A percentile compares a stretch with the other conserved stretches of the same genome.
phyloP scores from a whole-genome alignment of 2,888 invertebrate species.

The Nowickia ferox region DNA sequence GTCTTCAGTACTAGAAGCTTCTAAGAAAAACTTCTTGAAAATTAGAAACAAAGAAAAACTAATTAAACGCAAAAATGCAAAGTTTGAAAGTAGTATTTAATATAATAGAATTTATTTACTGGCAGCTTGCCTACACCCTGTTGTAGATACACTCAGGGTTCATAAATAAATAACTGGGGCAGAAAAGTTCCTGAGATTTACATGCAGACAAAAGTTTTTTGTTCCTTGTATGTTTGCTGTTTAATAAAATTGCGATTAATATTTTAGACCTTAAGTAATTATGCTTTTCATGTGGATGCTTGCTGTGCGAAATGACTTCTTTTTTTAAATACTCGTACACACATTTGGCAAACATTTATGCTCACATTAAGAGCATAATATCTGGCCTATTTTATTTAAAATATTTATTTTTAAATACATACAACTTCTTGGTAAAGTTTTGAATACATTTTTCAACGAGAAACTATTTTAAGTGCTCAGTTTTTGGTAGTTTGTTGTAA shows the following conservation, averaged over 20 bases:
- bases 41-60: background rate
- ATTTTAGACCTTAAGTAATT: constrained; percentile 61
- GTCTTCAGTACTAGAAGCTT: background rate
- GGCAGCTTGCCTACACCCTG: constrained; percentile 58
- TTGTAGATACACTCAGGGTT: background rate
- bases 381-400: constrained; percentile 6
- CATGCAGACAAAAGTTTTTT: background rate
- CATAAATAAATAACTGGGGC: constrained; percentile 52
- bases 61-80: constrained; percentile 51
- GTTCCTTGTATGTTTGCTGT: background rate
- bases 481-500: background rate
- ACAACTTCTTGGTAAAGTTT: constrained; percentile 26
- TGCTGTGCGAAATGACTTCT: background rate
- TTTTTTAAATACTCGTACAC: background rate
- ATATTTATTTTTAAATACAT: constrained; percentile 18
- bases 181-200: constrained; percentile 41
- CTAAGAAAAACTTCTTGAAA: background rate
- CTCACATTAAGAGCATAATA: constrained; percentile 6
- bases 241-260: constrained; percentile 71
- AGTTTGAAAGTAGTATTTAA: constrained; percentile 44
- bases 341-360: constrained; percentile 27
- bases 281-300: constrained; percentile 17
- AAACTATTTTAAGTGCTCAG: constrained; percentile 53
- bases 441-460: background rate
- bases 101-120: constrained; percentile 47